phyloP scores from a whole-genome alignment of 2,888 invertebrate genomes.

The Athripsodes cinereus region DNA sequence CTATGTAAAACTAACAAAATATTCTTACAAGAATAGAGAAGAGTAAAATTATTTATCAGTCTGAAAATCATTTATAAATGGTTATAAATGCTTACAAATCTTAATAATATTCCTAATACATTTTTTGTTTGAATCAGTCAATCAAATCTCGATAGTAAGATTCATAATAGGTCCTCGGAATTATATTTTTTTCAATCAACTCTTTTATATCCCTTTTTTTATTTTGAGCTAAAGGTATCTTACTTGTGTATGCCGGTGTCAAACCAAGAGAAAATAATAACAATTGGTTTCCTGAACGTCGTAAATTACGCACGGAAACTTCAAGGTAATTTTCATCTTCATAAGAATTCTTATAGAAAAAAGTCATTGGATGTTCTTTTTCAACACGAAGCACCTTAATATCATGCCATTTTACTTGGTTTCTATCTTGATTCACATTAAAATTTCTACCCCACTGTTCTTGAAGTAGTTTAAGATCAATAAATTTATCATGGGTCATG shows the following conservation, averaged over 20 bases:
- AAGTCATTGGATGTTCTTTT: neutral
- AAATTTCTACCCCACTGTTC: constrained; percentile 18
- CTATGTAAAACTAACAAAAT: too few relatives aligned
- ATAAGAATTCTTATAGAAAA: neutral
- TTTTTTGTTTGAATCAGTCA: too few relatives aligned
- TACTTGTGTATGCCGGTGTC: neutral
- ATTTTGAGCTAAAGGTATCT: neutral
- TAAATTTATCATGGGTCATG: neutral
- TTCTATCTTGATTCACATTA: neutral
- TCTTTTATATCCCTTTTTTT: neutral
- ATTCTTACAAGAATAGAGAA: too few relatives aligned
- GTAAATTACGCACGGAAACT: neutral
- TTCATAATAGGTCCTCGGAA: neutral
- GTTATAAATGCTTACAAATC: too few relatives aligned
- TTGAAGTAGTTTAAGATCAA: constrained; percentile 22
- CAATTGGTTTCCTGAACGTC: neutral
- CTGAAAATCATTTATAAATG: too few relatives aligned
- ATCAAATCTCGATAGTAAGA: neutral
- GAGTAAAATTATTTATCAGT: too few relatives aligned
- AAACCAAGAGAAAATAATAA: neutral
- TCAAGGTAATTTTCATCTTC: neutral
- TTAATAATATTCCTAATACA: too few relatives aligned
- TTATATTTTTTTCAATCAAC: neutral
- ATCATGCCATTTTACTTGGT: neutral
- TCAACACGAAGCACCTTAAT: neutral